Evolutionary conservation across 2,797 vertebrate genomes (phyloP).

Genomic region (Kryptolebias ocellatus): DNA sequence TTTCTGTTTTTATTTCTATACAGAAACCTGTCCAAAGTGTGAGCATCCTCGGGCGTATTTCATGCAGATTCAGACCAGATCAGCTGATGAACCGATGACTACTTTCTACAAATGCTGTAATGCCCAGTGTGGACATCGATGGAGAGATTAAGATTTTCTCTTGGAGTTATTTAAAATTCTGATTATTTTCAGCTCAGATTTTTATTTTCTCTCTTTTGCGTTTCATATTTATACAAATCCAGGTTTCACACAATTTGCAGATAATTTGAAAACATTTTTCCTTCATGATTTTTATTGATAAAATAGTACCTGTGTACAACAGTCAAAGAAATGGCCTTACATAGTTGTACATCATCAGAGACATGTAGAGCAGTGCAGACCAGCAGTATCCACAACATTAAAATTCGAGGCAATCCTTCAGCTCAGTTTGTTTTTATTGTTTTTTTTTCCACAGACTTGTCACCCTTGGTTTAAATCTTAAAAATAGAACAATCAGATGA

Average conservation of each 20-base stretch:
- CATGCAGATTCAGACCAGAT: constrained; percentile 99
- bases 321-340: constrained; percentile 74
- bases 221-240: constrained; percentile 4
- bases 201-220: not conserved
- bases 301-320: constrained; percentile 83
- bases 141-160: constrained; percentile 87
- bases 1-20: constrained; percentile 19
- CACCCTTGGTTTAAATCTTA: constrained; percentile 36
- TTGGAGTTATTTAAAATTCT: not conserved
- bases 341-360: constrained; percentile 73
- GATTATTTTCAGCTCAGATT: not conserved
- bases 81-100: constrained; percentile 98
- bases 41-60: constrained; percentile 95
- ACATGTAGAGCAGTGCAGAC: constrained; percentile 74
- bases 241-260: not conserved
- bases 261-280: constrained; percentile 39
- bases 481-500: constrained; percentile 37
- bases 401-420: constrained; percentile 68
- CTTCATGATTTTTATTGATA: constrained; percentile 81
- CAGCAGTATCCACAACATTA: constrained; percentile 68
- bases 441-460: constrained; percentile 50
- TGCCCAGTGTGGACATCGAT: constrained; percentile 90
- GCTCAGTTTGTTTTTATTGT: constrained; percentile 43
- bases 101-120: constrained; percentile 99
- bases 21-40: constrained; percentile 95